Conservation (phyloP, 2,797 vertebrate species). For the Falco biarmicus region DNA sequence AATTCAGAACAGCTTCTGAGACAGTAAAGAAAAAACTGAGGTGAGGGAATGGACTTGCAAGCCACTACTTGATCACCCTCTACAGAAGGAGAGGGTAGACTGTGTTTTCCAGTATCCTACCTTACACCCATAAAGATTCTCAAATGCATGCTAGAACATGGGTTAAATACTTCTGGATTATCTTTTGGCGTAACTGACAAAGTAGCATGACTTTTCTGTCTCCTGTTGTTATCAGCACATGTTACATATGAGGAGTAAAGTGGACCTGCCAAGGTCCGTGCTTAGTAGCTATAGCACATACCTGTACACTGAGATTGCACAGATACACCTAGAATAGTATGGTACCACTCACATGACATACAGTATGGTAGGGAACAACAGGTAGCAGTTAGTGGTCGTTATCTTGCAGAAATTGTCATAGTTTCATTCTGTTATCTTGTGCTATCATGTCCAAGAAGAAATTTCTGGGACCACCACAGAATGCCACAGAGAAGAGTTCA, state of each 20-base stretch:
- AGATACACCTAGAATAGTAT: fast-evolving
- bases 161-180: neutral
- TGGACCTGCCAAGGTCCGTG: neutral
- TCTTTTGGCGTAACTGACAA: neutral
- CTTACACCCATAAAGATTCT: neutral
- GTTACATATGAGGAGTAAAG: neutral
- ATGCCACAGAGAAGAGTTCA: neutral
- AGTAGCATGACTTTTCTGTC: neutral
- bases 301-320: neutral
- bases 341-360: neutral
- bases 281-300: neutral
- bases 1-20: neutral
- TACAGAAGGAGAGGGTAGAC: neutral
- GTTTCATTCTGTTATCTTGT: neutral
- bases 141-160: neutral
- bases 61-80: neutral
- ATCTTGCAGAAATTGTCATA: neutral
- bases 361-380: neutral
- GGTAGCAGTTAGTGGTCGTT: neutral
- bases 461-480: neutral
- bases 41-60: neutral
- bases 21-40: neutral
- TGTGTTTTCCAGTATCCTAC: neutral
- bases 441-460: neutral
- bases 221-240: neutral